These are phyloP conservation scores for Oceanites oceanicus DNA, from an alignment of 2,113 vertebrate genomes.

Conservation along the genomic window DNA sequence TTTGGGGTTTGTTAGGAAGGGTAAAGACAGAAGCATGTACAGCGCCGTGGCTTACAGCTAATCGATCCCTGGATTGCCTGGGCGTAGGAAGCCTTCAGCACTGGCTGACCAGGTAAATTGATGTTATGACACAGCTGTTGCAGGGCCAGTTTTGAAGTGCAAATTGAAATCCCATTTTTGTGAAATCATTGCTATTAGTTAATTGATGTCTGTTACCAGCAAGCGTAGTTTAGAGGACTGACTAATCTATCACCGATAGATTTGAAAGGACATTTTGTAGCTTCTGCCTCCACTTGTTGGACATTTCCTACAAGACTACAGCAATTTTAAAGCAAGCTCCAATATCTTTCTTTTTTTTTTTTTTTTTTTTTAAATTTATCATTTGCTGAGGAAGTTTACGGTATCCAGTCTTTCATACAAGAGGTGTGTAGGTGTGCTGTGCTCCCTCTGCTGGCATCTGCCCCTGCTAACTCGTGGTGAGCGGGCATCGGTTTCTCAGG, in stretches of 20 bases:
- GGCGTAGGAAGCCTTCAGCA: background rate
- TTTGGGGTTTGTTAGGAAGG: background rate
- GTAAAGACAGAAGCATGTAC: background rate
- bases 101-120: background rate
- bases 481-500: background rate
- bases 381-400: background rate
- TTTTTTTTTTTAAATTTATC: background rate
- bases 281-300: background rate
- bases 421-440: background rate
- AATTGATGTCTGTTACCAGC: slow-evolving; percentile 5
- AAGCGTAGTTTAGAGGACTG: background rate
- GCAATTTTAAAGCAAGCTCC: background rate
- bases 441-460: background rate
- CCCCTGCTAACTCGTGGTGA: background rate
- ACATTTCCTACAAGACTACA: background rate
- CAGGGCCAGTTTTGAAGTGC: slow-evolving; percentile 10
- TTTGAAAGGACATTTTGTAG: background rate
- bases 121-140: background rate
- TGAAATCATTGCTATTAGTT: background rate
- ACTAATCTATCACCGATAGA: background rate
- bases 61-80: background rate
- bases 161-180: slow-evolving; percentile 37
- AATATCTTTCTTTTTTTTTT: background rate
- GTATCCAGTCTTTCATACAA: background rate
- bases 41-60: background rate